Conservation (phyloP, 2,113 vertebrate genomes). For the Apaloderma vittatum region DNA sequence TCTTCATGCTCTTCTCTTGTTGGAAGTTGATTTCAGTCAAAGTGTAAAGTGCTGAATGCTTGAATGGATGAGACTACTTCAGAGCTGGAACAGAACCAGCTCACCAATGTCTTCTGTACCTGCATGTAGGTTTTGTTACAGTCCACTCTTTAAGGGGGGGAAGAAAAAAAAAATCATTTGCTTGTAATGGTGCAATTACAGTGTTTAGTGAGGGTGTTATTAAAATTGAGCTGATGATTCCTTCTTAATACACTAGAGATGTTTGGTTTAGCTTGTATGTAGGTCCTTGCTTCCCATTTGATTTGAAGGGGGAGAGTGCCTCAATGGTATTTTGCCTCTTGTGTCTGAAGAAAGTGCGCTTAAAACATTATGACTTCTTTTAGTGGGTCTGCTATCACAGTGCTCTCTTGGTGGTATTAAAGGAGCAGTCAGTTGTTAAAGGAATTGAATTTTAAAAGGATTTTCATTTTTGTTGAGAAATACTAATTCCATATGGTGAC, state of each 20-base stretch:
- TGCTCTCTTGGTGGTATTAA: neutral
- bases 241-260: neutral
- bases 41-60: neutral
- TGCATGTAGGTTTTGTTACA: neutral
- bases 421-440: neutral
- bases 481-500: neutral
- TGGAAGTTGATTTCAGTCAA: neutral
- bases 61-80: neutral
- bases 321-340: neutral
- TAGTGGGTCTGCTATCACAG: neutral
- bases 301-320: neutral
- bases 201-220: neutral
- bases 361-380: neutral
- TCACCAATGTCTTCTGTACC: accelerated
- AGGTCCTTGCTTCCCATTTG: neutral
- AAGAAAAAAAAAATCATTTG: accelerated
- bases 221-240: neutral
- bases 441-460: neutral
- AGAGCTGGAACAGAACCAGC: neutral
- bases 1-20: accelerated
- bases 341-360: neutral
- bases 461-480: neutral
- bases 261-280: neutral
- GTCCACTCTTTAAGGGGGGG: neutral
- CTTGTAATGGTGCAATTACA: neutral